phyloP scores from a whole-genome alignment of 2,797 vertebrate species.

The Sebastes trivittatus region DNA sequence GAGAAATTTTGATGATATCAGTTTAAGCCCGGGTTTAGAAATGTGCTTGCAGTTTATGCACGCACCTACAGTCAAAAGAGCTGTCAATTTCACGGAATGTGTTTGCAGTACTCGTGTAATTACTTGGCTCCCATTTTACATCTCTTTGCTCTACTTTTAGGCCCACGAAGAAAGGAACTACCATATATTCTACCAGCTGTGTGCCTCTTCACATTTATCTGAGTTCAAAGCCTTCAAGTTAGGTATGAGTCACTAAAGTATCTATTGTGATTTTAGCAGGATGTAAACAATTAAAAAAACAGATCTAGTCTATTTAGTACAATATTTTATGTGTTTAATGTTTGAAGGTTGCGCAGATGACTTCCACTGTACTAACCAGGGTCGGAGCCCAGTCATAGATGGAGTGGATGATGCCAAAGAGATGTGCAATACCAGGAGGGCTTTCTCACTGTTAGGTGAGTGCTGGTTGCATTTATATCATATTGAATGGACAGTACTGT shows the following conservation, averaged over 20 bases:
- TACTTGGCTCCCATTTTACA: neutral
- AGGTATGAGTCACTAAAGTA: slow-evolving; percentile 76
- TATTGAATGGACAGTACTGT: neutral
- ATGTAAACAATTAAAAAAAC: neutral
- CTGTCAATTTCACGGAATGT: neutral
- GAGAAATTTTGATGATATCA: neutral
- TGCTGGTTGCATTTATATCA: neutral
- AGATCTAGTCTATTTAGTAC: neutral
- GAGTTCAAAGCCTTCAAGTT: slow-evolving; percentile 93
- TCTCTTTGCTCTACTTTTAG: slow-evolving; percentile 78
- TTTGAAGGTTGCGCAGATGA: slow-evolving; percentile 86
- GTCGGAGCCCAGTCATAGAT: slow-evolving; percentile 88
- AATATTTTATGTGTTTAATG: slow-evolving; percentile 23
- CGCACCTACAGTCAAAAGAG: neutral
- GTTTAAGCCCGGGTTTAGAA: neutral
- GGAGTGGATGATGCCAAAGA: slow-evolving; percentile 92
- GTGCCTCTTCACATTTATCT: slow-evolving; percentile 91
- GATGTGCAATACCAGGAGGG: slow-evolving; percentile 88
- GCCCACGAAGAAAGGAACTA: slow-evolving; percentile 95
- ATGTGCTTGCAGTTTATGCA: neutral
- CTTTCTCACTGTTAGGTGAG: slow-evolving; percentile 92
- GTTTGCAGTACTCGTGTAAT: neutral
- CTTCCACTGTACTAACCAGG: slow-evolving; percentile 93
- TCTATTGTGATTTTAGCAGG: neutral
- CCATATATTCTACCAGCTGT: slow-evolving; percentile 98